Evolutionary conservation across 2,797 vertebrate genomes (phyloP), one percentile per base, ranked within the genome.

Genomic region (Pseudomugil tenellus): DNA sequence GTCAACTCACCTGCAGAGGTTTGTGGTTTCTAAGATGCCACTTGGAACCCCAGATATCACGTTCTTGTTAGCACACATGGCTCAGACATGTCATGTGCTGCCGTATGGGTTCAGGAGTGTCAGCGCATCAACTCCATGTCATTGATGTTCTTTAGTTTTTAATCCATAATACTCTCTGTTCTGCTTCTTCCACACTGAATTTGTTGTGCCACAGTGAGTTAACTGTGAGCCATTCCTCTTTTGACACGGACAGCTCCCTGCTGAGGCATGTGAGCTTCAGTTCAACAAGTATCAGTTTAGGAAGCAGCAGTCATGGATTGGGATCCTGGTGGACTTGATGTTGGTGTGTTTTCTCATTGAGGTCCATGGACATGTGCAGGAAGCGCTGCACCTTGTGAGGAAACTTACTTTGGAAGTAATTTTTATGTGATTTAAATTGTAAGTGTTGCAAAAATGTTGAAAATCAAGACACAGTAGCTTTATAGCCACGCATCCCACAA

Each of bases 1-100:
- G 96, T 98, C 84, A 98, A 98, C 89, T 96, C 96, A 0, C 96
- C 96, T 0, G 89, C 96, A 0, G 74, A 83, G 94, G 96, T 98
- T 87, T 90, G 94, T 88, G 32, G 11, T n/a, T 1, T 13, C 23
- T 4, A 26, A 23, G 19, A 7, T 43, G 41, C 32, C n/a, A 0
- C 4, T 41, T 48, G 41, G 43, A 3, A 28, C 55, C 26, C n/a
- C 29, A 25, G 29, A 23, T 8, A 21, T 21, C 6, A 23, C 8
- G 3, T 34, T 49, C 2, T 46, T 2, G 12, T 25, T 39, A 35
- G 2, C 10, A 57, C 9, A 56, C 4, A 2, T 16, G 19, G 29
- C 34, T 25, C 25, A 17, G 48, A 32, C 12, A 21, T 7, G 25
- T 39, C 32, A 29, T 8, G 52, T 56, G 58, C 17, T 23, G 6